phyloP scores from a whole-genome alignment of 1,140 invertebrate species.

The Pentalonia nigronervosa region DNA sequence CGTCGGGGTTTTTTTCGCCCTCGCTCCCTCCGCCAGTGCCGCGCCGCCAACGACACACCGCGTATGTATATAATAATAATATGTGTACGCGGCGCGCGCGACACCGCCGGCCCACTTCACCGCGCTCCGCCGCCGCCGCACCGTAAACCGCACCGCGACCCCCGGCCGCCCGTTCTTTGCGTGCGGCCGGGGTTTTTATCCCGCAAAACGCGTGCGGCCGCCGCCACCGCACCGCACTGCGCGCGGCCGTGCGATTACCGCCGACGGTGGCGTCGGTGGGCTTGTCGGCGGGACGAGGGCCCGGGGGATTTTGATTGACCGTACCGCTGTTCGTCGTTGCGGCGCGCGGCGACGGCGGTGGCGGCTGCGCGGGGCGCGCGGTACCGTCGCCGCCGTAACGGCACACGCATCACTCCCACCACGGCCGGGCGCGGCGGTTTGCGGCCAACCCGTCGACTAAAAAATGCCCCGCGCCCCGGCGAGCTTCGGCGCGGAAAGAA shows the following conservation, averaged over 20 bases:
- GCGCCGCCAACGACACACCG: neutral
- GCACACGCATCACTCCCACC: conserved; percentile 41
- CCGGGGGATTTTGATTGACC: conserved; percentile 51
- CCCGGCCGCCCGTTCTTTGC: neutral
- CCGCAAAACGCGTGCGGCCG: conserved; percentile 50
- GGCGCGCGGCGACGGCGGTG: neutral
- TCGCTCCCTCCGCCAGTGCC: neutral
- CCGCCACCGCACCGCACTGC: neutral
- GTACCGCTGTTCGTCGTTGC: conserved; percentile 13
- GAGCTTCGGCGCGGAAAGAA: conserved; percentile 52
- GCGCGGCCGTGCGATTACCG: neutral
- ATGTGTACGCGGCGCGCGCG: neutral
- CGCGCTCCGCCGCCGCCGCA: conserved; percentile 1
- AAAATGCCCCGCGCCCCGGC: conserved; percentile 36
- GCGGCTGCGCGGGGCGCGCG: neutral
- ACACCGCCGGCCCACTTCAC: conserved; percentile 2
- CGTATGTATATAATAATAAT: neutral
- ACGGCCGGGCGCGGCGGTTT: conserved; percentile 52
- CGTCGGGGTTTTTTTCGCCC: neutral
- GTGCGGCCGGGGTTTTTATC: conserved; percentile 54
- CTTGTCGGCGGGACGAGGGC: neutral
- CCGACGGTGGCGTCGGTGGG: neutral
- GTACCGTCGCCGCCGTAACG: too few species aligned
- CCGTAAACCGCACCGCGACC: neutral
- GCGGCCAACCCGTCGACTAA: conserved; percentile 54